Base-by-base conservation (phyloP, 2,113 vertebrate species). In the Peromyscus californicus region DNA sequence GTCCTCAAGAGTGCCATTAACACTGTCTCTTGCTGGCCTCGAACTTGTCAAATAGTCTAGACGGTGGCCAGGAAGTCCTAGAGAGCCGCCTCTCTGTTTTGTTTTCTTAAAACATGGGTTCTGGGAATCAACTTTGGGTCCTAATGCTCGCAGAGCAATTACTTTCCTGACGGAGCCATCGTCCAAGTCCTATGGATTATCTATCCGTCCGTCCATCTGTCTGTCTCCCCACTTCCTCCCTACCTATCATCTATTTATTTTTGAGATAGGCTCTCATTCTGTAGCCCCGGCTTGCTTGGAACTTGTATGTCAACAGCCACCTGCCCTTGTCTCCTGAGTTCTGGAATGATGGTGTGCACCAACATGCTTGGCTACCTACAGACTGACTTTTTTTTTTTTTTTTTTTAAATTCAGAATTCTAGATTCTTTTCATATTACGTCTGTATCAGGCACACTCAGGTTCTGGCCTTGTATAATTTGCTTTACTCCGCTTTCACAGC, bases 391-490 rank as follows among this genome's bases (percentile, higher is more conserved):
- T 82, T 59, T 29, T 74, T 48, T 90, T 80, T 70, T 57, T 48
- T 48, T 48, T 9, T 10, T 48, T 48, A 31, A 72, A 39, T 80
- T 70, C 65, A 87, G 83, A 97, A 95, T 75, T 85, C 45, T 80
- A 70, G 79, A 93, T 76, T 93, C 83, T 94, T 90, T 96, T 76
- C 31, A 42, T 51, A 70, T 82, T 65, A 16, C 72, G 48, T 82
- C 84, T 78, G n/a, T 9, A 17, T 22, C 83, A 88, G 8, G 36
- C n/a, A 48, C 36, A 42, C 69, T 74, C 8, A 13, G 22, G 36
- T 84, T 95, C 61, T 89, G 54, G 86, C 78, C 39, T 89, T 70
- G 2, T 75, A 7, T 48, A 15, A 26, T 39, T 84, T 69, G 36
- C 90, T 88, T 91, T 82, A 33, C 61, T 95, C 29, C 92, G 33